A percentile compares a stretch with the other conserved stretches of the same genome.
phyloP scores from a whole-genome alignment of 2,113 vertebrate species.

The Lampris incognitus region DNA sequence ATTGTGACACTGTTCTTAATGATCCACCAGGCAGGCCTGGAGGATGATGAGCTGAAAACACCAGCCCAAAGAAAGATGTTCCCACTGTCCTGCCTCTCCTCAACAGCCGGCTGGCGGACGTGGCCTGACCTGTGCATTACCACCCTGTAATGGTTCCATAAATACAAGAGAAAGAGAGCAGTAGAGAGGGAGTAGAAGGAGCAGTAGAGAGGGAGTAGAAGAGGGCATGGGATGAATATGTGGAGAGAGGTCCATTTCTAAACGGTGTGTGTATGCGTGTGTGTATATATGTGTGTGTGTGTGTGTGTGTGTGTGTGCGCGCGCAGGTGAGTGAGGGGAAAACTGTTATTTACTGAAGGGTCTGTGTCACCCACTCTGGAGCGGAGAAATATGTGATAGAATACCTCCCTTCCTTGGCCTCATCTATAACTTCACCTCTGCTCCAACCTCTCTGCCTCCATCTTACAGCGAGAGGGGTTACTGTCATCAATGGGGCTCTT shows the following conservation, averaged over 20 bases:
- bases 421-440: slow-evolving; percentile 15
- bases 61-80: slow-evolving; percentile 41
- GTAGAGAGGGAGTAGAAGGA: slow-evolving; percentile 38
- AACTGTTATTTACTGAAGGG: slow-evolving; percentile 49
- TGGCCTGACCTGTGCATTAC: slow-evolving; percentile 58
- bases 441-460: slow-evolving; percentile 27
- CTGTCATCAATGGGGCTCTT: slow-evolving; percentile 70
- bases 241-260: slow-evolving; percentile 36
- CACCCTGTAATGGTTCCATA: slow-evolving; percentile 59
- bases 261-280: slow-evolving; percentile 28
- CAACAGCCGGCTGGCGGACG: slow-evolving; percentile 58
- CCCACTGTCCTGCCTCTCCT: slow-evolving; percentile 37
- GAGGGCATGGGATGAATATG: slow-evolving; percentile 21
- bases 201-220: slow-evolving; percentile 38
- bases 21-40: slow-evolving; percentile 40
- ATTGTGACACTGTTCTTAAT: slow-evolving; percentile 48
- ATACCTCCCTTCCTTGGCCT: slow-evolving; percentile 33
- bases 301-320: background rate
- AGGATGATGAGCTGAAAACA: slow-evolving; percentile 40
- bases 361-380: slow-evolving; percentile 41
- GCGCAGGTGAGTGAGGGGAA: slow-evolving; percentile 24
- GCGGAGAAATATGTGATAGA: slow-evolving; percentile 53
- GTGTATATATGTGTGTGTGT: too few relatives aligned
- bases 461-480: slow-evolving; percentile 56
- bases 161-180: slow-evolving; percentile 48